Base-by-base conservation (phyloP, 1,140 invertebrate genomes). In the Brachionus rubens region DNA sequence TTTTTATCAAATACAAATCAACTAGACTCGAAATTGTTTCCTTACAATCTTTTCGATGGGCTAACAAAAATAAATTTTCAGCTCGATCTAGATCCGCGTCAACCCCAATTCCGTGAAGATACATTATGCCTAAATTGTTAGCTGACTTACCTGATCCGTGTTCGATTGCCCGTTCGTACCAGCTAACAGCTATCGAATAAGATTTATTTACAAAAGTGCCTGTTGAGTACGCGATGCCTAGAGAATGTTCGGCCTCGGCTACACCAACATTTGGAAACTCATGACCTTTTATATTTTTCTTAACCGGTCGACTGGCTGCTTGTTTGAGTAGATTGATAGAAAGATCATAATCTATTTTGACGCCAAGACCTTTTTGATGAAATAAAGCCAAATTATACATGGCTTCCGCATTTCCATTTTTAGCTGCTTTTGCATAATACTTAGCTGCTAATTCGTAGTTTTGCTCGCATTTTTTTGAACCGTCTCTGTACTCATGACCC, bases 21-120 rank as follows among this genome's bases (percentile, higher is more conserved):
- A 59, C 28, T 30, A 59, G 54, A 33, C 33, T 59, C 3, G 54
- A n/a, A 16, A 59, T 16, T 14, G 54, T 30, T 30, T 59, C 54
- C 7, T 1, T 30, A 6, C 26, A 59, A 7, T 28, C 54, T 59
- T 59, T 59, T 59, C 33, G 28, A 33, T 59, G 28, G 33, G 26
- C 28, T 30, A 33, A 59, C 33, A 59, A 59, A 14, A 59, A 59
- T n/a, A 59, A 33, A 33, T 59, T 59, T 59, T 59, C 54, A 59
- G 54, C 54, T 59, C 48, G 16, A 52, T 52, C 48, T 4, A 52
- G 19, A 52, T 52, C 48, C 9, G 10, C 3, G 7, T 52, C 24
- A 21, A 59, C 54, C 16, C 26, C 54, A 59, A 30, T 28, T 2
- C 54, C 54, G 7, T 30, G 12, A 1, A 59, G 33, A 59, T 59